Evolutionary conservation across 2,113 vertebrate genomes (phyloP), one percentile per base, ranked within the genome.

Genomic region (Solenodon paradoxus): DNA sequence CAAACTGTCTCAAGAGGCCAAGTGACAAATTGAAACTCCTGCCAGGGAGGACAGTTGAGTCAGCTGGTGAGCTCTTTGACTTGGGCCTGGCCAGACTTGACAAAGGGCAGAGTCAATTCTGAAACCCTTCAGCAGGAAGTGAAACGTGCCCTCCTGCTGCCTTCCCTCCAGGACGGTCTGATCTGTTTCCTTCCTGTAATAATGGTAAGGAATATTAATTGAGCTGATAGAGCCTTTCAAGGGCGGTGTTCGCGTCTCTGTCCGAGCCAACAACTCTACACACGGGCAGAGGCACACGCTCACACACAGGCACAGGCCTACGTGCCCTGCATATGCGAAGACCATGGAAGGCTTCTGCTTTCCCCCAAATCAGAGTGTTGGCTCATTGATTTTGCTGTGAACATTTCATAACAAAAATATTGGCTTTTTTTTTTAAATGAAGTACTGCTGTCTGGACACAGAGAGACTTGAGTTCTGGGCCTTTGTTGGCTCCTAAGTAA

Each of bases 111-210:
- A 92, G 55, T 87, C 20, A 22, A 19, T 88, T 91, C 74, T 17
- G 51, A 82, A 95, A 91, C 69, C 55, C 63, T 90, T 92, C 28
- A 88, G 38, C 64, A 85, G 80, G 45, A 94, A 85, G n/a, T 59
- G 92, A 59, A 88, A 63, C 79, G 86, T 95, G 28, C 59, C 59
- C 96, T 95, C 61, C 68, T 93, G 92, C 49, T 75, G 49, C 78
- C 88, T 71, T 64, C 40, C 53, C 64, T 78, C 81, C 13, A 30
- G 69, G 95, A 77, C 63, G 38, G 81, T 92, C 42, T 57, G 12
- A 30, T 88, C 63, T 88, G 9, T 86, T 78, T 96, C 72, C 90
- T 96, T 96, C 90, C 94, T 81, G 77, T 78, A 26, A 38, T 92
- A 57, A 66, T 71, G 85, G 75, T 57, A 90, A 94, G 47, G 93